These are phyloP conservation scores for Zonotrichia leucophrys DNA, from an alignment of 2,113 vertebrate species.

Conservation along the genomic window DNA sequence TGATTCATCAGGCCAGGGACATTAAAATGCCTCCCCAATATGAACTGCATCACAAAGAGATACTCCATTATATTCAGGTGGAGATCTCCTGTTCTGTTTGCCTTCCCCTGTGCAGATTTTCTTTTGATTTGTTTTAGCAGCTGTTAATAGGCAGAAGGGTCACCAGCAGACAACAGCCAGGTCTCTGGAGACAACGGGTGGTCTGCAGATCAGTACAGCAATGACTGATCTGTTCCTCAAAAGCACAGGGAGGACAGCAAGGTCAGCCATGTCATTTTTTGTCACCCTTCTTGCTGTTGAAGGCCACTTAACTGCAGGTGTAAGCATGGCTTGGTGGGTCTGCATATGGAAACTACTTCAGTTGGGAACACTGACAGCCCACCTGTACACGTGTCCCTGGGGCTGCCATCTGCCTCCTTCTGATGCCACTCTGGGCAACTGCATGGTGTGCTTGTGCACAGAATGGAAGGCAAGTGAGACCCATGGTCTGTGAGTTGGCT, in stretches of 20 bases:
- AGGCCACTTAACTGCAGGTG: not conserved
- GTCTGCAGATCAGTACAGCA: not conserved
- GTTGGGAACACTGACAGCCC: not conserved
- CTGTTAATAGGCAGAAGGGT: not conserved
- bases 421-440: not conserved
- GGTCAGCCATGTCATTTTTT: not conserved
- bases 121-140: not conserved
- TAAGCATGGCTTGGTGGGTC: not conserved
- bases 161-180: not conserved
- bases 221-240: not conserved
- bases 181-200: not conserved
- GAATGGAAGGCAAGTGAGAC: not conserved
- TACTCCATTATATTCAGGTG: not conserved
- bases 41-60: constrained; percentile 18
- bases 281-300: not conserved
- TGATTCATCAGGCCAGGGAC: constrained; percentile 46
- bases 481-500: not conserved
- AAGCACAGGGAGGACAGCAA: not conserved
- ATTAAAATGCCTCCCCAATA: not conserved
- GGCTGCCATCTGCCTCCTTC: not conserved
- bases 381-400: not conserved
- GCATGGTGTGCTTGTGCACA: not conserved
- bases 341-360: not conserved
- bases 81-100: not conserved
- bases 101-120: not conserved